Evolutionary conservation across 2,797 vertebrate species (phyloP).

Genomic region (Acestrorhynchus altus): DNA sequence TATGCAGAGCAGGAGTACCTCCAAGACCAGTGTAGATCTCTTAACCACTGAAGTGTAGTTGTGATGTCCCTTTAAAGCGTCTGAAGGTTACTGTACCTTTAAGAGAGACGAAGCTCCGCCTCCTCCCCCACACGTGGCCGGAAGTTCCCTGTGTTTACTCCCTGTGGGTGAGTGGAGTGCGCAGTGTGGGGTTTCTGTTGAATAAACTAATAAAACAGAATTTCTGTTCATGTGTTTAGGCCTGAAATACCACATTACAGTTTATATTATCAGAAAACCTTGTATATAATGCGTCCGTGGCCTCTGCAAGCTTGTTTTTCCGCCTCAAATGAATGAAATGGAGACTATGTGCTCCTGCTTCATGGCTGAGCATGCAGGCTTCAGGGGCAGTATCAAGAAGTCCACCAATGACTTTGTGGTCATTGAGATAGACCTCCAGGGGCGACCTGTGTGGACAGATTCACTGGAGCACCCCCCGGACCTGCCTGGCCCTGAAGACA

Average conservation of each 20-base stretch:
- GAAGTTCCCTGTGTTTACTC: neutral
- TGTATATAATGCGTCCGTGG: neutral
- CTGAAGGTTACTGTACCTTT: neutral
- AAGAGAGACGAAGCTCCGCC: neutral
- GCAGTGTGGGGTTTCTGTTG: neutral
- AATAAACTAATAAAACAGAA: neutral
- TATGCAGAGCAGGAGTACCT: too few species aligned
- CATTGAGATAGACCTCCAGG: conserved; percentile 82
- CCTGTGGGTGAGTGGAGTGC: neutral
- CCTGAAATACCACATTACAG: neutral
- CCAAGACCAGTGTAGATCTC: too few species aligned
- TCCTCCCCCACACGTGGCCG: neutral
- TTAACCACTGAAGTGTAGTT: too few species aligned
- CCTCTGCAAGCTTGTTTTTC: neutral
- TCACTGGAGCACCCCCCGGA: neutral
- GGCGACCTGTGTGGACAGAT: conserved; percentile 64
- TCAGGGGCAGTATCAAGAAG: conserved; percentile 87
- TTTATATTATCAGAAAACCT: too few species aligned
- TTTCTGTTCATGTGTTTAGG: neutral
- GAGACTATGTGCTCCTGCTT: conserved; percentile 66
- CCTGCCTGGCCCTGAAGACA: neutral
- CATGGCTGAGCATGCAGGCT: conserved; percentile 83
- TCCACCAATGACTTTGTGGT: conserved; percentile 88
- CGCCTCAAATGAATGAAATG: conserved; percentile 45
- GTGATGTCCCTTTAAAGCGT: too few species aligned